Base-by-base conservation (phyloP, 2,888 invertebrate species). In the Pandemis corylana region DNA sequence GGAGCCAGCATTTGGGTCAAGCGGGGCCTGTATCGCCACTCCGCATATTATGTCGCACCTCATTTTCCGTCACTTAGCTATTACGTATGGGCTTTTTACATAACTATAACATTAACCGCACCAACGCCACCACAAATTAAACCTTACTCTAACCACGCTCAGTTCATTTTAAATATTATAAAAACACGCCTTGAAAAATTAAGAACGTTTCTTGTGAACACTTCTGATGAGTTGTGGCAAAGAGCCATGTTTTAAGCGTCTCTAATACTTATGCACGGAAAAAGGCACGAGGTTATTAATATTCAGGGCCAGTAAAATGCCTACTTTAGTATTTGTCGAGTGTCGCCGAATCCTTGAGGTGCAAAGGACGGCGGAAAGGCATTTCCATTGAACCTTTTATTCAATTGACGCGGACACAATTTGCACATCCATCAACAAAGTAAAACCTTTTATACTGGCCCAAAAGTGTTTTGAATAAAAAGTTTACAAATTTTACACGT, bases 41-140 rank as follows among this genome's bases (percentile, higher is more conserved):
- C 81, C 83, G 77, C 84, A 85, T 85, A 87, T 90, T 90, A 90
- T 89, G 88, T 89, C 87, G 83, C 90, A 89, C 88, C 90, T 90
- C 89, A 89, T 91, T 91, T 89, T 90, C 85, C 85, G 85, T 86
- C 89, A 90, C 88, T 90, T 88, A 87, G 84, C 83, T 83, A 84
- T 82, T 83, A 77, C 78, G 81, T 82, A 80, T 85, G 82, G 81
- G 77, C 74, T 78, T 77, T 74, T 70, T 70, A 78, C 77, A 81
- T 80, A 80, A 78, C 77, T 82, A 82, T 76, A 77, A 79, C 82
- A 85, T 82, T 81, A 78, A 78, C 78, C 76, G 76, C 61, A 53
- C 4, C 15, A 20, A 20, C 3, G 46, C 49, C 59, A 51, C 44
- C 13, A 61, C 13, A 88, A 86, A 81, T 66, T 78, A 70, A 71